A percentile compares a stretch with the other conserved stretches of the same genome.
Evolutionary conservation across 2,888 invertebrate genomes (phyloP).

Genomic region (Coronaproctus castanopsis): DNA sequence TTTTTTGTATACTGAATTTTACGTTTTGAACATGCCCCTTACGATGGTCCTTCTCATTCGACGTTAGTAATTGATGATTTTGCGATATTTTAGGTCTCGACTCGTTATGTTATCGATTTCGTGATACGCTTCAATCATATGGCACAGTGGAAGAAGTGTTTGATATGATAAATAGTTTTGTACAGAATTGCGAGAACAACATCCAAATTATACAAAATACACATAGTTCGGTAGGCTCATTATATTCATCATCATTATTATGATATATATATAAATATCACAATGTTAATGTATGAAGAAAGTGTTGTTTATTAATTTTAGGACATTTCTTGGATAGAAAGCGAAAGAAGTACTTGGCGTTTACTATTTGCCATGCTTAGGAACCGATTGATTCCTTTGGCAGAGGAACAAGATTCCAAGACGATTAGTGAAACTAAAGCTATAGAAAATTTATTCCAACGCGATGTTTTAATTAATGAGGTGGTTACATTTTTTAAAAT

Average conservation of each 20-base stretch:
- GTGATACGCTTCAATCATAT: constrained; percentile 18
- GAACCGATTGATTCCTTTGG: constrained; percentile 38
- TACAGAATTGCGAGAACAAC: constrained; percentile 40
- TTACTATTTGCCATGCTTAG: constrained; percentile 60
- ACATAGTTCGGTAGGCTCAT: no score
- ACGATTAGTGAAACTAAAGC: constrained; percentile 38
- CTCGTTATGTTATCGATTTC: constrained; percentile 16
- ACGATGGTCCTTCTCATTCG: no score
- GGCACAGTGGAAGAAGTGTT: constrained; percentile 31
- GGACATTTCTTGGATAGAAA: constrained; percentile 34
- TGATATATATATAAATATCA: constrained; percentile 3
- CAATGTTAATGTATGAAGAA: constrained; percentile 7
- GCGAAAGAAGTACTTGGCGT: constrained; percentile 77
- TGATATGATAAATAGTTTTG: constrained; percentile 39
- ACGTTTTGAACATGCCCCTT: no score
- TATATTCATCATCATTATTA: no score
- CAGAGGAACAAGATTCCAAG: constrained; percentile 20
- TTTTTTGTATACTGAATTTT: no score
- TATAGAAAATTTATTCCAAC: constrained; percentile 35
- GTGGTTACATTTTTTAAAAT: constrained; percentile 19
- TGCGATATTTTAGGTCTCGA: constrained; percentile 5
- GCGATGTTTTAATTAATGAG: constrained; percentile 32
- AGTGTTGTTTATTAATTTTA: no score
- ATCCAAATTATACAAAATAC: constrained; percentile 33
- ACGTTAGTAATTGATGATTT: no score